These are phyloP conservation scores for Murina feae DNA, from an alignment of 2,113 vertebrate species.

Conservation along the genomic window DNA sequence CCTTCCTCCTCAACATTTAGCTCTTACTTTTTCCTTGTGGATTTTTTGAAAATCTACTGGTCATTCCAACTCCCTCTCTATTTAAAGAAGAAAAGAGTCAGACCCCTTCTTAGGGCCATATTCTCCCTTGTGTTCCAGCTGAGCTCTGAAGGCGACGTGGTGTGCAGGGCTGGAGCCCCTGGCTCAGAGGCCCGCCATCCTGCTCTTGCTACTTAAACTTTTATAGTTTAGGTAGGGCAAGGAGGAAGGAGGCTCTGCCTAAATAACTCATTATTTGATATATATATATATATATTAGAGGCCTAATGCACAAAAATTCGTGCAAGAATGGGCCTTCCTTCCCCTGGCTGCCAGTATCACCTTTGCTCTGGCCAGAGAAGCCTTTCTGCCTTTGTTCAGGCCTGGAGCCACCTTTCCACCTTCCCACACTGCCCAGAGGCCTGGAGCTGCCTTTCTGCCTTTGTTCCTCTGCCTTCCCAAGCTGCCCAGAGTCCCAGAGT, in stretches of 20 bases:
- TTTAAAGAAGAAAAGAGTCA: not conserved
- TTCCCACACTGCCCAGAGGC: too few species aligned
- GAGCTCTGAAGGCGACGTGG: fast-evolving
- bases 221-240: not conserved
- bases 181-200: fast-evolving
- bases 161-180: fast-evolving
- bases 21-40: not conserved
- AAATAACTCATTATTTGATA: not conserved
- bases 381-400: too few species aligned
- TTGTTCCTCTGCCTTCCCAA: too few species aligned
- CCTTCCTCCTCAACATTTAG: not conserved
- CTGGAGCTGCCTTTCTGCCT: too few species aligned
- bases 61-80: not conserved
- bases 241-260: not conserved
- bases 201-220: not conserved
- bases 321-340: too few species aligned
- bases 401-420: too few species aligned
- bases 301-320: too few species aligned
- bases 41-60: not conserved
- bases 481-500: too few species aligned
- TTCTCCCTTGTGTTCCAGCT: not conserved
- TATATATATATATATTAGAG: too few species aligned
- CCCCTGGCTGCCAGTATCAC: too few species aligned
- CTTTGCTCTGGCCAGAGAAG: too few species aligned
- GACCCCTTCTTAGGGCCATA: not conserved